A percentile compares a stretch with the other conserved stretches of the same genome.
Conservation (phyloP, 2,113 vertebrate species). For the Solea senegalensis region DNA sequence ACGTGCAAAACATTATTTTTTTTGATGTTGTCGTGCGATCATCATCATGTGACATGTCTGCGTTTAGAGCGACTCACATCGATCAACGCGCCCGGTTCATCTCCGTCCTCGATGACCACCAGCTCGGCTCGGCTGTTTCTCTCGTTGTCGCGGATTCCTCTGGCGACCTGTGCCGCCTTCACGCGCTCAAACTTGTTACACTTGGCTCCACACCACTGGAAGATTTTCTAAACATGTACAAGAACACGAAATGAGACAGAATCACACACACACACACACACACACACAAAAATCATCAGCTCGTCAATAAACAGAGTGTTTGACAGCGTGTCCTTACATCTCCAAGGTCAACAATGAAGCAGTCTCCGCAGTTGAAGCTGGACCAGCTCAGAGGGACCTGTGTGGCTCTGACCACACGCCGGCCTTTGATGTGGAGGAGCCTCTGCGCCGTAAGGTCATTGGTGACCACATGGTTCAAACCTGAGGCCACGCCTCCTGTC, state of each 20-base stretch:
- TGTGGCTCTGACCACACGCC: conserved; percentile 88
- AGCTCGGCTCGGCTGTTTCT: conserved; percentile 85
- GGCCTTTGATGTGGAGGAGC: conserved; percentile 91
- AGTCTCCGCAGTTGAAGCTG: conserved; percentile 93
- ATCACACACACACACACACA: too few species aligned
- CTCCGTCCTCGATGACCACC: conserved; percentile 87
- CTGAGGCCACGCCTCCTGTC: conserved; percentile 91
- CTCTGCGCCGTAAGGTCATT: conserved; percentile 86
- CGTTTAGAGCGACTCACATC: conserved; percentile 62
- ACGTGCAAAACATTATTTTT: too few species aligned
- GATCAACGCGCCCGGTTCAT: conserved; percentile 78
- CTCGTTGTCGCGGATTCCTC: conserved; percentile 91
- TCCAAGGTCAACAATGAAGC: conserved; percentile 94
- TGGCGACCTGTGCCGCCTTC: conserved; percentile 89
- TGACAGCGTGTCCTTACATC: conserved; percentile 70
- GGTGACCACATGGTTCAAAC: conserved; percentile 90
- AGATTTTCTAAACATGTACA: conserved; percentile 83
- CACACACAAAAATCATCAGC: too few species aligned
- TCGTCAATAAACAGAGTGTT: too few species aligned
- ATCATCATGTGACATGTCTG: too few species aligned
- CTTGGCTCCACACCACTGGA: conserved; percentile 91
- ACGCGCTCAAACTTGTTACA: conserved; percentile 91
- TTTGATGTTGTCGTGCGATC: too few species aligned
- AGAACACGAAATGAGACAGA: conserved; percentile 8
- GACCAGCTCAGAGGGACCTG: conserved; percentile 89